Percentiles rank a stretch among this genome's conserved stretches.
Evolutionary conservation across 2,113 vertebrate genomes (phyloP).

Genomic region (Acrocephalus kingi): DNA sequence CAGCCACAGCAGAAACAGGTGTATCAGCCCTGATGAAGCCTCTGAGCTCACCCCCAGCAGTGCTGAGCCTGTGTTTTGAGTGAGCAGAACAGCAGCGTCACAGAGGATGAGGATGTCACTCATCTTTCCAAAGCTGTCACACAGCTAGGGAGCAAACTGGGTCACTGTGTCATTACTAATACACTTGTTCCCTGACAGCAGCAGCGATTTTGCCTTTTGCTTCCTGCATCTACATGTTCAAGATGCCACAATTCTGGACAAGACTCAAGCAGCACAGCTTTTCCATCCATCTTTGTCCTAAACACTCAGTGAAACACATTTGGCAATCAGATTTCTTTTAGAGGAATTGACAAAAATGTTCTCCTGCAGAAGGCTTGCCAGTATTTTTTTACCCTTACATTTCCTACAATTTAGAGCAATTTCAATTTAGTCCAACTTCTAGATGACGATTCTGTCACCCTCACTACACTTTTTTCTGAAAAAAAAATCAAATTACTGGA

Average conservation of each 20-base stretch:
- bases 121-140: neutral
- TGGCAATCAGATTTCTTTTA: neutral
- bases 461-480: neutral
- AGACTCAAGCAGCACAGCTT: neutral
- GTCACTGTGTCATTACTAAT: neutral
- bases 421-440: neutral
- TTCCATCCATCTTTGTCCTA: neutral
- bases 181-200: neutral
- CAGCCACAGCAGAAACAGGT: neutral
- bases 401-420: neutral
- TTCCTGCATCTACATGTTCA: neutral
- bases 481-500: neutral
- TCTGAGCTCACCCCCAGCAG: neutral
- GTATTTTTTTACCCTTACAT: neutral
- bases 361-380: neutral
- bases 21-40: fast-evolving
- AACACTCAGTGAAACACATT: neutral
- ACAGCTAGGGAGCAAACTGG: neutral
- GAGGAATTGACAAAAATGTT: neutral
- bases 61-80: neutral
- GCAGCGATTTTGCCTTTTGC: neutral
- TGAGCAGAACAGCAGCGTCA: fast-evolving
- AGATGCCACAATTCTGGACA: neutral
- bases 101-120: neutral
- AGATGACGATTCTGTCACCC: neutral